Base-by-base conservation (phyloP, 2,888 invertebrate species). In the Andrena haemorrhoa region DNA sequence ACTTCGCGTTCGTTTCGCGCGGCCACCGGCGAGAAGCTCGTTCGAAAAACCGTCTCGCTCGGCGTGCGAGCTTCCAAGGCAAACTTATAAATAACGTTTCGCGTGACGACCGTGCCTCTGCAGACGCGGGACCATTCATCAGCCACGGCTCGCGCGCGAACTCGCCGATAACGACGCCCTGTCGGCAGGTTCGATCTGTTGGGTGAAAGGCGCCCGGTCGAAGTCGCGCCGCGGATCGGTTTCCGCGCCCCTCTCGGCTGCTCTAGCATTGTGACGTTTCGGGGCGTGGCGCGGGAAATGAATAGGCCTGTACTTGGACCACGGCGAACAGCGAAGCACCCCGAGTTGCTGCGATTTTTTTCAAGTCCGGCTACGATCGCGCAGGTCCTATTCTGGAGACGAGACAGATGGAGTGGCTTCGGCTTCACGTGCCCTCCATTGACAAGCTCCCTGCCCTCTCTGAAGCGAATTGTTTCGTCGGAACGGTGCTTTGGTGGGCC, bases 61-160 rank as follows among this genome's bases (percentile, higher is more conserved):
- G 82, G 79, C 70, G 75, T 78, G 77, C 76, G 53, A 70, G 63
- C 61, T 79, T 61, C 73, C 64, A 60, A 35, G 76, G 49, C 41
- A 41, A 76, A 35, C 83, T 85, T 87, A 90, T 91, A 90, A 91
- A 91, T 91, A 91, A 91, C 89, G 88, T 89, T 88, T 91, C 89
- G 90, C 89, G 90, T 90, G 91, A 90, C 90, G 83, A 82, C 83
- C 87, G 86, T 90, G 87, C 88, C 88, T 90, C 89, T 77, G 86
- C 86, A 82, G 86, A 83, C 73, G 86, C 86, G 87, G 86, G 85
- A 88, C 88, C 90, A 91, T 91, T 90, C 89, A 90, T 91, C 90
- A 89, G 90, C 74, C 72, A 81, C 76, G 74, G 66, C 85, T 80
- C 83, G 79, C 86, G 86, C 85, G 84, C 75, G 85, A 86, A 87